Evolutionary conservation across 2,888 invertebrate genomes (phyloP).

Genomic region (Agelastica alni): DNA sequence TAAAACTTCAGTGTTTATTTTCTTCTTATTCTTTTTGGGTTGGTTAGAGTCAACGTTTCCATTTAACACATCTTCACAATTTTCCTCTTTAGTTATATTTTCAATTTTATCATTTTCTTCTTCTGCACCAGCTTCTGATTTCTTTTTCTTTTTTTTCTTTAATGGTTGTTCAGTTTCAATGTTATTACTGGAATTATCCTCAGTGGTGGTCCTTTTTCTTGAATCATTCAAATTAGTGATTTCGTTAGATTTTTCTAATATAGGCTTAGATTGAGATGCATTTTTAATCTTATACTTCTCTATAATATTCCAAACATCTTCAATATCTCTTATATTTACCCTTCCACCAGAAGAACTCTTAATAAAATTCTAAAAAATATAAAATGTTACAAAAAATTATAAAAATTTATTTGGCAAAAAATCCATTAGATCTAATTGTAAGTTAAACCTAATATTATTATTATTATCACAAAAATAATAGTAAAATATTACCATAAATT

Average conservation of each 20-base stretch:
- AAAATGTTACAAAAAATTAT: no score
- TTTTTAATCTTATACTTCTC: slow-evolving; percentile 48
- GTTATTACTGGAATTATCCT: slow-evolving; percentile 23
- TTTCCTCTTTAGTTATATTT: background rate
- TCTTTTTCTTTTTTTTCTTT: slow-evolving; percentile 58
- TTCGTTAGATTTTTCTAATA: slow-evolving; percentile 31
- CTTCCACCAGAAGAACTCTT: slow-evolving; percentile 64
- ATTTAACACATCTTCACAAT: background rate
- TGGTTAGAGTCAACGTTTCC: background rate
- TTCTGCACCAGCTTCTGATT: slow-evolving; percentile 29
- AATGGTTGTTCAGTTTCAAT: slow-evolving; percentile 32
- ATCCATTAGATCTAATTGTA: background rate
- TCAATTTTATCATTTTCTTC: slow-evolving; percentile 9
- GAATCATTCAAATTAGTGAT: slow-evolving; percentile 26
- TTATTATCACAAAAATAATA: no score
- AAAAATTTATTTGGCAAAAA: no score
- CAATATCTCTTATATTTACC: slow-evolving; percentile 63
- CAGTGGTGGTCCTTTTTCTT: slow-evolving; percentile 11
- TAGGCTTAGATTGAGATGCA: slow-evolving; percentile 6
- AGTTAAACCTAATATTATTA: no score
- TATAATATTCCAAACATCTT: slow-evolving; percentile 68
- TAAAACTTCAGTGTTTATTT: no score
- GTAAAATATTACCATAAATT: slow-evolving; percentile 64
- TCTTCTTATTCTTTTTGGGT: slow-evolving; percentile 10
- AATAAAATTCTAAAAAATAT: slow-evolving; percentile 66